phyloP scores from a whole-genome alignment of 1,140 invertebrate genomes.

The Leptinotarsa lineolata region DNA sequence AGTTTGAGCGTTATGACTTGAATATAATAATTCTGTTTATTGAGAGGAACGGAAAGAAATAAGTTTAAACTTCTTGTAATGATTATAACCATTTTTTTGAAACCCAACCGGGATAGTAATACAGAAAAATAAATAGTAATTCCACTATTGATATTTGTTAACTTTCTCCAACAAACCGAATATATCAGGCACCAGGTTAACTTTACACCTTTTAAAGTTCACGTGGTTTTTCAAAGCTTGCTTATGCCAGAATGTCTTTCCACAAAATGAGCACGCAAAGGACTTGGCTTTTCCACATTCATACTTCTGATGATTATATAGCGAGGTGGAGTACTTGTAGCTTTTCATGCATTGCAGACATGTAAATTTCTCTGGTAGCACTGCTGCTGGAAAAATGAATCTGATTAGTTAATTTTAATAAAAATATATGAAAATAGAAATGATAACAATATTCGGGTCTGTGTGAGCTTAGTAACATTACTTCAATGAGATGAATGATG shows the following conservation, averaged over 20 bases:
- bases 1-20: neutral
- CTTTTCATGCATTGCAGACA: conserved; percentile 21
- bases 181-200: conserved; percentile 4
- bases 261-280: conserved; percentile 58
- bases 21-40: neutral
- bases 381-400: no score
- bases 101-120: neutral
- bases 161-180: conserved; percentile 13
- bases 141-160: neutral
- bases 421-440: no score
- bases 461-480: no score
- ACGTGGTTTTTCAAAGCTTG: conserved; percentile 40
- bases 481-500: no score
- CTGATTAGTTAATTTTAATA: no score
- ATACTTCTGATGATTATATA: conserved; percentile 82
- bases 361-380: neutral
- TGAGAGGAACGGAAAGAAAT: neutral
- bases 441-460: no score
- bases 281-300: conserved; percentile 69
- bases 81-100: neutral
- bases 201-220: conserved; percentile 24
- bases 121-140: neutral
- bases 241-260: conserved; percentile 40
- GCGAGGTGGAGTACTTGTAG: conserved; percentile 37
- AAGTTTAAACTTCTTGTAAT: neutral